These are phyloP conservation scores for Todiramphus saurophagus DNA, from an alignment of 2,113 vertebrate genomes.

Conservation along the genomic window DNA sequence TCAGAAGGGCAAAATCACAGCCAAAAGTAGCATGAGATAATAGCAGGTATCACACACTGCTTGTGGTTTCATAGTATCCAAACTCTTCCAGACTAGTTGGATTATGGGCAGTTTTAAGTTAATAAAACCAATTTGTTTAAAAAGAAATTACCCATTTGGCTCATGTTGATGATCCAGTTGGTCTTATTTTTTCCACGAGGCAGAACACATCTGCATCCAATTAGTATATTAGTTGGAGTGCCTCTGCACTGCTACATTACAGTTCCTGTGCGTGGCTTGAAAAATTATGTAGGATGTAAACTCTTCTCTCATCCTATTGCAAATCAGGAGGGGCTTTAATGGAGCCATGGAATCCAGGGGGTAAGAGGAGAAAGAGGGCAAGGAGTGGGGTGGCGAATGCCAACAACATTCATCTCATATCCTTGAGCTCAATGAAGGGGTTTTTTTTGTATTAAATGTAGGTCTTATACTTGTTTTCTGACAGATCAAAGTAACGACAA, in stretches of 20 bases:
- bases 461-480: neutral
- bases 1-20: slow-evolving; percentile 10
- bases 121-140: slow-evolving; percentile 59
- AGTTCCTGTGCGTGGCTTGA: neutral
- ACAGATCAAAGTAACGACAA: neutral
- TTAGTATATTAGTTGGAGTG: slow-evolving; percentile 22
- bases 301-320: neutral
- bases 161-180: slow-evolving; percentile 49
- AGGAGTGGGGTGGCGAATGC: neutral
- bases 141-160: slow-evolving; percentile 56
- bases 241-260: slow-evolving; percentile 15
- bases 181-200: slow-evolving; percentile 49
- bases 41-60: slow-evolving; percentile 36
- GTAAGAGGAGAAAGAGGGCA: neutral
- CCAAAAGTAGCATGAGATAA: slow-evolving; percentile 54
- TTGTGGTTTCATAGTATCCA: slow-evolving; percentile 36
- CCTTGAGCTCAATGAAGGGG: neutral
- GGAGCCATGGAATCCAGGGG: neutral
- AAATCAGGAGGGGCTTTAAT: neutral
- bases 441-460: neutral
- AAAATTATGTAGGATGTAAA: slow-evolving; percentile 25
- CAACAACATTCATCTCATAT: neutral
- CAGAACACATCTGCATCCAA: slow-evolving; percentile 31
- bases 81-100: slow-evolving; percentile 49
- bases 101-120: slow-evolving; percentile 51